Evolutionary conservation across 1,140 invertebrate species (phyloP), one percentile per base, ranked within the genome.

Genomic region (Eriosoma lanigerum): DNA sequence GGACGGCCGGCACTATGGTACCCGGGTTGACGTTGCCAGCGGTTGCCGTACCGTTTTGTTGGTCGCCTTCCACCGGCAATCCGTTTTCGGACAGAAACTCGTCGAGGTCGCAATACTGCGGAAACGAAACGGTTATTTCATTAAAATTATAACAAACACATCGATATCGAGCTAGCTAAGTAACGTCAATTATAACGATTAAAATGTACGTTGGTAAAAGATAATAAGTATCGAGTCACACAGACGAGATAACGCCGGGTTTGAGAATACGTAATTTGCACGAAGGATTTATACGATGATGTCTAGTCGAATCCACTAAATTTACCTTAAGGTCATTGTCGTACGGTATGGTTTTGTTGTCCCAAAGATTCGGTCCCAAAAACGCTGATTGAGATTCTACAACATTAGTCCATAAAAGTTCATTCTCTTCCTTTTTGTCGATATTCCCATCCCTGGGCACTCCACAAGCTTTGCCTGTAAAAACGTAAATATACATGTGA

Each of bases 61-160:
- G 85, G 78, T 54, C 82, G 58, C 17, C 90, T 85, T 94, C 93
- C 84, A 92, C 91, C 81, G 93, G 92, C 87, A 94, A 94, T 82
- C 93, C 94, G 87, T 96, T 97, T 87, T 97, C 95, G 82, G 93
- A 94, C 83, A 98, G 90, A 88, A 98, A 97, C 88, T 97, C 95
- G 87, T 98, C 96, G 88, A 98, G 88, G 88, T 97, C 96, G 88
- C 97, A 94, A 87, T 96, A 97, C 92, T 96, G 90, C n/a, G n/a
- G n/a, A 24, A 68, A 46, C 8, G 12, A 21, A 66, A 66, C 38
- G 38, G n/a, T n/a, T n/a, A n/a, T n/a, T n/a, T n/a, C n/a, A n/a
- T n/a, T n/a, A n/a, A n/a, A n/a, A n/a, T n/a, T n/a, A n/a, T n/a
- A n/a, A n/a, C n/a, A n/a, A n/a, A n/a, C n/a, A n/a, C n/a, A n/a